Conservation (phyloP, 64 coral and sea anemone species). For the Catalaphyllia jardinei region DNA sequence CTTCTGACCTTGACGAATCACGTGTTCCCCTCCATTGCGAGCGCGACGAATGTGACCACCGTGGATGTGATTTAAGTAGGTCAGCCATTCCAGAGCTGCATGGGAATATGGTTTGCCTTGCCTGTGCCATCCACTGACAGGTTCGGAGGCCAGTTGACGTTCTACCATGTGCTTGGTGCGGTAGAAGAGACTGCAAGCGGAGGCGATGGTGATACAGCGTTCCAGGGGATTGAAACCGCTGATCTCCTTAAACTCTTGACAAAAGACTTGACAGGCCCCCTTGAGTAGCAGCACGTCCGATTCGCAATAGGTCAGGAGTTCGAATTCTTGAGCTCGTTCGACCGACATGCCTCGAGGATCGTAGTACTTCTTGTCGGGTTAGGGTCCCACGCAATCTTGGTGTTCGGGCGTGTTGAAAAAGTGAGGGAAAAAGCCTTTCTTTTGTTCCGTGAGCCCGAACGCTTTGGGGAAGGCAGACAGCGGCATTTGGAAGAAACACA, state of each 20-base stretch:
- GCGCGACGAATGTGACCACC: no score
- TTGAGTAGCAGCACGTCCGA: no score
- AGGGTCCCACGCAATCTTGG: background rate
- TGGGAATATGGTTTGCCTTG: conserved; percentile 1
- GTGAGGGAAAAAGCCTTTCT: conserved; percentile 51
- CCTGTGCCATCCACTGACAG: background rate
- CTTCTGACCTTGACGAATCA: background rate
- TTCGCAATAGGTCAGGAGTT: no score
- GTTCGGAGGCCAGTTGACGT: conserved; percentile 19
- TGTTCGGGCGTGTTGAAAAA: conserved; percentile 10
- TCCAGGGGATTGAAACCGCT: background rate
- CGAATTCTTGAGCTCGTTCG: no score
- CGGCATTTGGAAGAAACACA: conserved; percentile 55
- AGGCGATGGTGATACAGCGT: conserved; percentile 40
- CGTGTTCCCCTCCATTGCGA: background rate
- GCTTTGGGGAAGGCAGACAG: background rate
- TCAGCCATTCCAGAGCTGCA: background rate
- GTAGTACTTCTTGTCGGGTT: background rate
- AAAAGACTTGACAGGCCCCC: no score
- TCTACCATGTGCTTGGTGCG: background rate
- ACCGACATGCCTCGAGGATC: background rate
- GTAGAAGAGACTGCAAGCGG: background rate
- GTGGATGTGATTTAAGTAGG: no score
- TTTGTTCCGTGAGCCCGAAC: background rate
- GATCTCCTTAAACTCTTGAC: no score